Base-by-base conservation (phyloP, 2,888 invertebrate genomes). In the Drosophila nr. perissopoda region DNA sequence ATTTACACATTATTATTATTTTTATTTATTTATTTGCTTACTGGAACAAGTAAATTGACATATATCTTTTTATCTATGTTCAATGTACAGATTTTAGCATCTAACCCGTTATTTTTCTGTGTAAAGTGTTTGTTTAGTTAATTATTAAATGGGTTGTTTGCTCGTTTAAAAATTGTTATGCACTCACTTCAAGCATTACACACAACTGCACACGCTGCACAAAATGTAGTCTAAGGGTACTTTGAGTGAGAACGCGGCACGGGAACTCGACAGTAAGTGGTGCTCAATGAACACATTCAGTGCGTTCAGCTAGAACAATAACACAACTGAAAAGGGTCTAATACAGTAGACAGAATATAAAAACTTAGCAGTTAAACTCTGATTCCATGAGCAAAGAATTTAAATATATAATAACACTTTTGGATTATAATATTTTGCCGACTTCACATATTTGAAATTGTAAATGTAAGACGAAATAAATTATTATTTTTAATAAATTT, bases 131-230 rank as follows among this genome's bases (percentile, higher is more conserved):
- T 64, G 68, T 53, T 72, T 70, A 76, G 79, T 74, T 76, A 79
- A 79, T 81, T 74, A 76, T 79, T 81, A 79, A 83, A 83, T 70
- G 71, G 73, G 74, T 70, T 76, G 76, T 79, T 71, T 76, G 64
- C 68, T 76, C 49, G 10, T 51, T 29, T 51, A 52, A 74, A 72
- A 80, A 72, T 74, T 65, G 75, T 72, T 74, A 69, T 72, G 67
- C 67, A 61, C 70, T 63, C 69, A 66, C 51, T 69, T 53, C 29
- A 36, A 48, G 34, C 36, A 58, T 67, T 65, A 70, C 71, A 31
- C 49, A 52, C 74, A 77, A 80, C 52, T 66, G 75, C 66, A 59
- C 68, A 71, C 52, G 49, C 27, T 54, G 51, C 49, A 60, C 36
- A 33, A 57, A 18, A 13, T 13, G 11, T 36, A 31, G 42, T 52